Conservation (phyloP, 1,140 invertebrate species). For the Rhizoglyphus robini region DNA sequence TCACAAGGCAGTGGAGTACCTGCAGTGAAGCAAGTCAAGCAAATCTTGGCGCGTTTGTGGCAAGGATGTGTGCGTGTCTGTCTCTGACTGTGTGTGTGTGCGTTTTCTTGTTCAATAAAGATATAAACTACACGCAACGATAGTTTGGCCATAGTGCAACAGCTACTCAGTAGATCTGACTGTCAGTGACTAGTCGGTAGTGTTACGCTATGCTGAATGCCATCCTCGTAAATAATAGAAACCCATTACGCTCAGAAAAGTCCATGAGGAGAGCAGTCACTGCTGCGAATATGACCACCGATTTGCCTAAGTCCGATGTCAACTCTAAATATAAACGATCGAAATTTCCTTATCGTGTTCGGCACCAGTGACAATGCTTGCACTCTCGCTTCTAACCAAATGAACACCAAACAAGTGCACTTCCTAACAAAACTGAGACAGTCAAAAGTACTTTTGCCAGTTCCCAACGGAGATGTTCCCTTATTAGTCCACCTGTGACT, state of each 20-base stretch:
- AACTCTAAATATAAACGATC: too few relatives aligned
- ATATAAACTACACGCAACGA: constrained; percentile 12
- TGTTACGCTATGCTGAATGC: constrained; percentile 9
- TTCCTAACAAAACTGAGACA: too few relatives aligned
- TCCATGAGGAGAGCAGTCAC: background rate
- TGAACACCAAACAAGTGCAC: too few relatives aligned
- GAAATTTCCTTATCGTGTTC: too few relatives aligned
- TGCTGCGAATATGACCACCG: background rate
- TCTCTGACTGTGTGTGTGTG: background rate
- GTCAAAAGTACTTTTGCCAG: too few relatives aligned
- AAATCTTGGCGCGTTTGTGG: constrained; percentile 4
- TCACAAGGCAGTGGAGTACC: background rate
- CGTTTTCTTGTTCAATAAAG: constrained; percentile 9
- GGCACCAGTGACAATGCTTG: too few relatives aligned
- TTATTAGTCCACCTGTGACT: too few relatives aligned
- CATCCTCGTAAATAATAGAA: constrained; percentile 8
- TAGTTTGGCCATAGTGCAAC: background rate
- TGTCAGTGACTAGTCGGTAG: background rate
- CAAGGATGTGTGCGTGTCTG: constrained; percentile 5
- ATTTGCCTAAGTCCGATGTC: too few relatives aligned
- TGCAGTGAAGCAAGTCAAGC: background rate
- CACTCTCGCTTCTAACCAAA: too few relatives aligned
- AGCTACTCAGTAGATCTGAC: background rate
- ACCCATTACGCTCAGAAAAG: constrained; percentile 3
- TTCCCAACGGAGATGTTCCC: too few relatives aligned